phyloP scores from a whole-genome alignment of 2,113 vertebrate species.

The Syrrhaptes paradoxus region DNA sequence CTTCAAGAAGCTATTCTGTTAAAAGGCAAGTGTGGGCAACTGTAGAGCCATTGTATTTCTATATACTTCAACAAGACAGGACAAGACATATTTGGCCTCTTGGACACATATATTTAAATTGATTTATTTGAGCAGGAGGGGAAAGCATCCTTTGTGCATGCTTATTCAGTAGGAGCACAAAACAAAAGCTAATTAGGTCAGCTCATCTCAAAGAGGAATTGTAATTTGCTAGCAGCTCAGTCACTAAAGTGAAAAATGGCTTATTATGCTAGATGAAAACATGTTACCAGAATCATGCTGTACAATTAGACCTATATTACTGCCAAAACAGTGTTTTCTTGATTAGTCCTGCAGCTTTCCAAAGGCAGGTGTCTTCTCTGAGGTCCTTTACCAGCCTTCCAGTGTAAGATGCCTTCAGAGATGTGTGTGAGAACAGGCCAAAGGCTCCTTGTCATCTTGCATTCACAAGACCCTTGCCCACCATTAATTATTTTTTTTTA shows the following conservation, averaged over 20 bases:
- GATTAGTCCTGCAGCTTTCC: neutral
- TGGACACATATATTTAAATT: neutral
- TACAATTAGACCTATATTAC: neutral
- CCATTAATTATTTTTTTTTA: neutral
- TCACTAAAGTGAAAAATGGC: neutral
- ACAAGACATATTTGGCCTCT: neutral
- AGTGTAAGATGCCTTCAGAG: neutral
- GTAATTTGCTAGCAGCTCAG: constrained; percentile 3
- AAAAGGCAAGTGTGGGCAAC: neutral
- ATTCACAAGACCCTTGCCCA: neutral
- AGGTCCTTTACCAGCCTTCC: neutral
- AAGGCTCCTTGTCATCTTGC: neutral
- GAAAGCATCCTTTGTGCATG: neutral
- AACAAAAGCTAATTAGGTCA: constrained; percentile 13
- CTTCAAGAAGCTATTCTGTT: neutral
- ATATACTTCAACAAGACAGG: neutral
- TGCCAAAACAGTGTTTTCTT: neutral
- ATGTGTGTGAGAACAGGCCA: neutral
- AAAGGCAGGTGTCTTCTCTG: neutral
- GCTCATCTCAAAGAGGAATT: neutral
- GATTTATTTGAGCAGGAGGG: neutral
- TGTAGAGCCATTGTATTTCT: neutral
- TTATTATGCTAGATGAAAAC: neutral
- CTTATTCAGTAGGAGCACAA: neutral
- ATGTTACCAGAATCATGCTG: neutral